These are phyloP conservation scores for Perca fluviatilis DNA, from an alignment of 2,113 vertebrate species.

Conservation along the genomic window DNA sequence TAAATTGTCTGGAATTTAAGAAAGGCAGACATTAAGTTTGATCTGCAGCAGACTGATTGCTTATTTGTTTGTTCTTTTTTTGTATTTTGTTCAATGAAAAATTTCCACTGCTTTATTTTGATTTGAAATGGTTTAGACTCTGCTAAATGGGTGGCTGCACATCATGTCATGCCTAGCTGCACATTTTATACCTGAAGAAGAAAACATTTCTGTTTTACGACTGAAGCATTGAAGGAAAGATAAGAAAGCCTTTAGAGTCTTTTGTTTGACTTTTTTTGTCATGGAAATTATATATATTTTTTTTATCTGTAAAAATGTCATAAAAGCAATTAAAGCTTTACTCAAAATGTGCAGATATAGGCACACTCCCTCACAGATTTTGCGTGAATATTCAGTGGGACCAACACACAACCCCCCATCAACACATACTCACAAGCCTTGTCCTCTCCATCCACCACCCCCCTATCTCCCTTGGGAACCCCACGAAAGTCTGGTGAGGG, in stretches of 20 bases:
- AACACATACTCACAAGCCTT: slow-evolving; percentile 22
- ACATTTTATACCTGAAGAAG: slow-evolving; percentile 13
- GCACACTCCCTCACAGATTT: background rate
- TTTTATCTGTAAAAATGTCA: background rate
- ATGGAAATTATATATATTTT: background rate
- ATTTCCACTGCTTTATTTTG: slow-evolving; percentile 40
- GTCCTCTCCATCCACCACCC: slow-evolving; percentile 38
- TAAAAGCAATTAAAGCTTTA: background rate
- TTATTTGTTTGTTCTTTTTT: slow-evolving; percentile 45
- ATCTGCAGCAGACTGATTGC: slow-evolving; percentile 41
- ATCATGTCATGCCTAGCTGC: background rate
- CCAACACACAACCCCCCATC: slow-evolving; percentile 22
- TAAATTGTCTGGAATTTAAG: slow-evolving; percentile 58
- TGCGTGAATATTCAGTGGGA: slow-evolving; percentile 11
- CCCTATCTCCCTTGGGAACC: slow-evolving; percentile 58
- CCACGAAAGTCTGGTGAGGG: slow-evolving; percentile 57
- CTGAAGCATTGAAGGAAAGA: background rate
- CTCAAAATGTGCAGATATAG: background rate
- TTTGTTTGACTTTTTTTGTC: background rate
- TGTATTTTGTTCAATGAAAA: slow-evolving; percentile 40
- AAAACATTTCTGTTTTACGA: background rate
- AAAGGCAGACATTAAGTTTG: slow-evolving; percentile 53
- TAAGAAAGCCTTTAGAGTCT: too few species aligned
- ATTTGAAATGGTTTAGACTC: slow-evolving; percentile 17
- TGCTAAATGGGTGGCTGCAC: background rate